phyloP scores from a whole-genome alignment of 2,888 invertebrate species.

The Pseudococcus viburni region DNA sequence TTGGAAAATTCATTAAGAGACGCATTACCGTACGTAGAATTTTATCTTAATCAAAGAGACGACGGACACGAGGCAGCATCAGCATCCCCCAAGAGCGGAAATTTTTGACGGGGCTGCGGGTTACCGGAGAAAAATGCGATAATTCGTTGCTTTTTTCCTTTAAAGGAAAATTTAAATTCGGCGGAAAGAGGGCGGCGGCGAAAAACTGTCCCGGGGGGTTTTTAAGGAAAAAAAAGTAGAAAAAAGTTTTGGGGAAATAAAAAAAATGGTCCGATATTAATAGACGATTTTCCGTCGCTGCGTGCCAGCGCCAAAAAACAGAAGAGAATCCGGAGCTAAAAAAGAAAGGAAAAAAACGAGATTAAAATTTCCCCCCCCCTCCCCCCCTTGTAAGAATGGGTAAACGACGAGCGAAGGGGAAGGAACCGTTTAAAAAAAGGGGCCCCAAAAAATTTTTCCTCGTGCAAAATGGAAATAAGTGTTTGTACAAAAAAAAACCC shows the following conservation, averaged over 20 bases:
- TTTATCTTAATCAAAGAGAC: slow-evolving; percentile 29
- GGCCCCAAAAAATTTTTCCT: slow-evolving; percentile 13
- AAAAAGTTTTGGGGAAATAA: slow-evolving; percentile 55
- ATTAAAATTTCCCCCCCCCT: background rate
- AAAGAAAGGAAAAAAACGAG: slow-evolving; percentile 19
- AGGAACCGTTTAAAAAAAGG: slow-evolving; percentile 48
- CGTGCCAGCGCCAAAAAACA: background rate
- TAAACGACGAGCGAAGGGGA: background rate
- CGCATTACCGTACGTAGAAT: slow-evolving; percentile 12
- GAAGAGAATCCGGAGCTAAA: background rate
- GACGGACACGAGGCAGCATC: background rate
- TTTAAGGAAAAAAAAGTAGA: background rate
- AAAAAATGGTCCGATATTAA: slow-evolving; percentile 66
- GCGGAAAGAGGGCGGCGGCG: background rate
- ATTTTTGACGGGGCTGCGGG: background rate
- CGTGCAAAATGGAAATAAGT: slow-evolving; percentile 24
- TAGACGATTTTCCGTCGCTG: slow-evolving; percentile 59
- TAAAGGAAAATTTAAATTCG: slow-evolving; percentile 32
- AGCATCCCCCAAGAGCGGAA: background rate
- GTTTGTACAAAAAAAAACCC: background rate
- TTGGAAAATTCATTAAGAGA: slow-evolving; percentile 5
- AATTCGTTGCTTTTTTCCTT: slow-evolving; percentile 38
- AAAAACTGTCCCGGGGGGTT: background rate
- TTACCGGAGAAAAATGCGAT: background rate
- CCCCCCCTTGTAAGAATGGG: background rate